Evolutionary conservation across 2,888 invertebrate genomes (phyloP), one percentile per base, ranked within the genome.

Genomic region (Chironomus tentans): DNA sequence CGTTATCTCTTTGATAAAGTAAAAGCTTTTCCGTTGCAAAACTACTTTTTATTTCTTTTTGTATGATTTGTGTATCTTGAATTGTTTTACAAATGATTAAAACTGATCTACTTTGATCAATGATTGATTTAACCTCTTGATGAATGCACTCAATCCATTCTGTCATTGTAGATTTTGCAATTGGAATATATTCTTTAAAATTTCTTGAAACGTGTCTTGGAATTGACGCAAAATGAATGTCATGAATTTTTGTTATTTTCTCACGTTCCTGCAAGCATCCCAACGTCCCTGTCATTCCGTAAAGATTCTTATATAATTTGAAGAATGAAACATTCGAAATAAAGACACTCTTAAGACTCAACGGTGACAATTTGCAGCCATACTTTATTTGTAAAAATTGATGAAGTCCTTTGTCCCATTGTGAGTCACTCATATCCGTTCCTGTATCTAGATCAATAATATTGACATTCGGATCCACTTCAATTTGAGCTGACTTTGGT

Each of bases 381-480:
- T n/a, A n/a, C n/a, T n/a, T n/a, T n/a, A n/a, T n/a, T n/a, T n/a
- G n/a, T n/a, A n/a, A n/a, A n/a, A n/a, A n/a, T n/a, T n/a, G n/a
- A n/a, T n/a, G n/a, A n/a, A n/a, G n/a, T n/a, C n/a, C n/a, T n/a
- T n/a, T n/a, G n/a, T n/a, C n/a, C n/a, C 50, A 84, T 69, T 82
- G 81, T 3, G 82, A 81, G 28, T 80, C 81, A 6, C 77, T 77
- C 76, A 80, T 79, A 76, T 82, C 82, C 0, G 81, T 81, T 4
- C 84, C 84, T 0, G 84, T 84, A 70, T 81, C 81, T 50, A 77
- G 79, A 72, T 82, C 81, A 2, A 82, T 78, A 15, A 82, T 81
- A 4, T 79, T 79, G 4, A 81, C 78, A 28, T 79, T 79, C 0
- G 79, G 79, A 73, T 79, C 77, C 77, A 3, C 18, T n/a, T 38